Evolutionary conservation across 2,888 invertebrate species (phyloP).

Genomic region (Cartodere bifasciata): DNA sequence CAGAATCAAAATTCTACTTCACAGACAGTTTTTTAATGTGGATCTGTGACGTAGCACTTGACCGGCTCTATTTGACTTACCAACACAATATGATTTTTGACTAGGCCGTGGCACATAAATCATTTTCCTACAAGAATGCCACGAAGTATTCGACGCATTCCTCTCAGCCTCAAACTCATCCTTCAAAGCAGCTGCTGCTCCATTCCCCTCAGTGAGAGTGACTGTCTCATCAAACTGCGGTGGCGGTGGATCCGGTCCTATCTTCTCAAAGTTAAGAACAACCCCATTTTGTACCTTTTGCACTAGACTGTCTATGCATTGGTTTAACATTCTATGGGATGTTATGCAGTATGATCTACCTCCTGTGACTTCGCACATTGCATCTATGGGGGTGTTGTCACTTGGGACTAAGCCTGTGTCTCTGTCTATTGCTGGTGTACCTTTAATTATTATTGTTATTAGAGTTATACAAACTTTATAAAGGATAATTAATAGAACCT

Average conservation of each 20-base stretch:
- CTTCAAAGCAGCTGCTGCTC: slow-evolving; percentile 9
- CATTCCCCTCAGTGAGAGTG: slow-evolving; percentile 28
- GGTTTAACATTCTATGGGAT: slow-evolving; percentile 88
- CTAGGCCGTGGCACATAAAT: slow-evolving; percentile 89
- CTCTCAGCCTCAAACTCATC: slow-evolving; percentile 10
- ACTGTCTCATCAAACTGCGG: slow-evolving; percentile 36
- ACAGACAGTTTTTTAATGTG: no score
- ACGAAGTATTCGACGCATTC: slow-evolving; percentile 44
- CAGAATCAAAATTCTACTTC: no score
- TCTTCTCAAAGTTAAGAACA: slow-evolving; percentile 94
- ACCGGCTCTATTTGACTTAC: slow-evolving; percentile 21
- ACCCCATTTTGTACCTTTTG: slow-evolving; percentile 94
- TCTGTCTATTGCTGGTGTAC: slow-evolving; percentile 77
- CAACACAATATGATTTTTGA: slow-evolving; percentile 60
- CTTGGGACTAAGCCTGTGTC: slow-evolving; percentile 84
- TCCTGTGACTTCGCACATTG: slow-evolving; percentile 98
- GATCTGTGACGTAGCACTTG: no score
- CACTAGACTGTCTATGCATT: slow-evolving; percentile 92
- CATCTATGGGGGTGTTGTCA: slow-evolving; percentile 89
- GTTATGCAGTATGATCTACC: slow-evolving; percentile 94
- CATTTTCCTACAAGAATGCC: slow-evolving; percentile 77
- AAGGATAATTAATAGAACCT: no score
- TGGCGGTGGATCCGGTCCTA: slow-evolving; percentile 75
- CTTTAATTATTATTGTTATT: slow-evolving; percentile 30
- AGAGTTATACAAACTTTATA: no score